phyloP scores from a whole-genome alignment of 2,888 invertebrate genomes.

The Cordilura impudica region DNA sequence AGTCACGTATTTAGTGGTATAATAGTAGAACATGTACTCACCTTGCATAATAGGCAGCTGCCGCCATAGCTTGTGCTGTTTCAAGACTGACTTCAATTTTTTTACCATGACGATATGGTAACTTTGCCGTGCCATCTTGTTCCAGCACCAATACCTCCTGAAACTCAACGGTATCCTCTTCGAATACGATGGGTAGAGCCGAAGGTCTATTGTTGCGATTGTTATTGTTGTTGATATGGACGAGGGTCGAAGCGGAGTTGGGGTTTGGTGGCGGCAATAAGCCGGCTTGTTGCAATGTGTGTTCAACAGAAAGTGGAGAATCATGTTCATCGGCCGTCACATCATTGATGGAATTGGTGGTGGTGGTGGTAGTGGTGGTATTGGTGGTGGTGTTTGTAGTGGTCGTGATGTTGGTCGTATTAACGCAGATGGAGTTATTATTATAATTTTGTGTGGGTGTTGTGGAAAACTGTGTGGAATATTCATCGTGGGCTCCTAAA shows the following conservation, averaged over 20 bases:
- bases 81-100: slow-evolving; percentile 73
- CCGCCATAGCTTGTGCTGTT: slow-evolving; percentile 73
- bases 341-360: background rate
- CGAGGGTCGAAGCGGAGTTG: background rate
- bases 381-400: background rate
- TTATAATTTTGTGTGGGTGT: slow-evolving; percentile 1
- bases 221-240: slow-evolving; percentile 34
- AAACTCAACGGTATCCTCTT: slow-evolving; percentile 67
- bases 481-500: slow-evolving; percentile 63
- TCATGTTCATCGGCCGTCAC: slow-evolving; percentile 43
- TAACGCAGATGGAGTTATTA: background rate
- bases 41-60: slow-evolving; percentile 74
- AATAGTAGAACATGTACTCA: slow-evolving; percentile 63
- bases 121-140: slow-evolving; percentile 68
- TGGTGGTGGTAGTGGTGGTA: background rate
- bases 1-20: background rate
- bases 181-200: slow-evolving; percentile 68
- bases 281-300: slow-evolving; percentile 68
- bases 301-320: slow-evolving; percentile 65
- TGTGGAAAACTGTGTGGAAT: background rate
- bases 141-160: slow-evolving; percentile 64
- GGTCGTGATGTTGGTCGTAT: no score
- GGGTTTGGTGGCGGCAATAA: slow-evolving; percentile 60
- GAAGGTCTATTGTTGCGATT: slow-evolving; percentile 57
- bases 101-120: slow-evolving; percentile 72